Base-by-base conservation (phyloP, 2,797 vertebrate species). In the Notoglanidium macrostoma region DNA sequence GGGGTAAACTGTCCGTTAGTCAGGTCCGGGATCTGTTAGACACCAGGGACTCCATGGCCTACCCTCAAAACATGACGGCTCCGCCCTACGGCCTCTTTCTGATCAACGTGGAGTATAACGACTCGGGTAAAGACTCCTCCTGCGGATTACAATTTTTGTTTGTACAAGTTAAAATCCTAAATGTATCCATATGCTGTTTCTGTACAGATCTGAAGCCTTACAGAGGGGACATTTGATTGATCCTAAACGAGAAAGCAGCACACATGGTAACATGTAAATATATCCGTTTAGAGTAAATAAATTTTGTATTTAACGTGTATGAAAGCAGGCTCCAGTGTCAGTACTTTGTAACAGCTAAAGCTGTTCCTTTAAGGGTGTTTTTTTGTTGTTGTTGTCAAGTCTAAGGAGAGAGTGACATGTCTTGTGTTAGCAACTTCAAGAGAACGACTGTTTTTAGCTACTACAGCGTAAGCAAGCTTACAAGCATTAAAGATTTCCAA, bases 71-170 rank as follows among this genome's bases (percentile, higher is more conserved):
- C 8, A 26, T 94, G 14, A 88, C 91, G 26, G 98, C 98, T 23
- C 98, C 97, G 0, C 78, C 98, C 0, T 57, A 73, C 0, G 97
- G 98, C 84, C 95, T 99, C 74, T 99, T 98, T 89, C 96, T 99
- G 29, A 96, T 96, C 61, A 91, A 90, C 0, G 97, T 98, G 91
- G 95, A 96, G 5, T 98, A 98, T 32, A 63, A 84, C 0, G 84
- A 92, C 0, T 44, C 89, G n/a, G 95, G 95, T 96, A 79, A 92
- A 88, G 46, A 26, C 57, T 17, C 14, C 5, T 44, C 55, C 10
- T 26, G 35, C 44, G 32, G 15, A 12, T 14, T 11, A 3, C 3
- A 9, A 21, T 57, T 46, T 21, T 63, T 5, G 3, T 12, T 55
- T 65, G 29, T 23, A 21, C 79, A 63, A 65, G 3, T 65, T 23